These are phyloP conservation scores for Styela clava DNA, from an alignment of 23 tunicate species.

Conservation along the genomic window DNA sequence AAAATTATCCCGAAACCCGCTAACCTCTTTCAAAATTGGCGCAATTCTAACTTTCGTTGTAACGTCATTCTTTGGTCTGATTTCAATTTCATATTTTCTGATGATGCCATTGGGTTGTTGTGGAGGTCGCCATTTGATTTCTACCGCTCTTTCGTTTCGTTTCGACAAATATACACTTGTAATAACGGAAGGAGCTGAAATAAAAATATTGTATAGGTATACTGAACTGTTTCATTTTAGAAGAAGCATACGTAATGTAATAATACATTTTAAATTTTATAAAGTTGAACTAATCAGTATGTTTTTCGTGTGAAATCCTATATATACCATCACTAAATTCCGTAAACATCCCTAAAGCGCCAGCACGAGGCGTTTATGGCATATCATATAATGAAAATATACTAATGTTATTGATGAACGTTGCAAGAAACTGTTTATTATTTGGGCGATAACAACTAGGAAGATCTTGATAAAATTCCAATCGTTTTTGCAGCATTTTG, in stretches of 20 bases:
- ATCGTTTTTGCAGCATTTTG: not conserved
- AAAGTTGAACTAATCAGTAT: too few relatives aligned
- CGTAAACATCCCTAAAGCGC: too few relatives aligned
- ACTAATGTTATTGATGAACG: too few relatives aligned
- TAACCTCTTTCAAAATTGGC: not conserved
- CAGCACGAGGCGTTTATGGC: too few relatives aligned
- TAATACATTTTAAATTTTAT: too few relatives aligned
- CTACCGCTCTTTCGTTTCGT: not conserved
- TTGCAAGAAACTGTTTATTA: not conserved
- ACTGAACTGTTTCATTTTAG: not conserved
- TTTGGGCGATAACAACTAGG: not conserved
- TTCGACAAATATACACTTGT: constrained; percentile 23
- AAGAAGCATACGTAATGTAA: too few relatives aligned
- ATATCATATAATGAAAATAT: too few relatives aligned
- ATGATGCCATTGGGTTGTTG: constrained; percentile 40
- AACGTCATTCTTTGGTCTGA: not conserved
- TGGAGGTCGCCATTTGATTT: constrained; percentile 45
- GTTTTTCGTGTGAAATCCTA: too few relatives aligned
- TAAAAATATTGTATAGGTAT: not conserved
- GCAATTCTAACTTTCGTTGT: not conserved
- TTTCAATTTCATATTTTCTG: constrained; percentile 39
- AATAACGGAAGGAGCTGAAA: constrained; percentile 52
- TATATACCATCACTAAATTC: too few relatives aligned
- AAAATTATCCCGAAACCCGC: too few relatives aligned
- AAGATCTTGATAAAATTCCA: not conserved